Conservation (phyloP, 1,140 invertebrate species). For the Venustaconcha ellipsiformis region DNA sequence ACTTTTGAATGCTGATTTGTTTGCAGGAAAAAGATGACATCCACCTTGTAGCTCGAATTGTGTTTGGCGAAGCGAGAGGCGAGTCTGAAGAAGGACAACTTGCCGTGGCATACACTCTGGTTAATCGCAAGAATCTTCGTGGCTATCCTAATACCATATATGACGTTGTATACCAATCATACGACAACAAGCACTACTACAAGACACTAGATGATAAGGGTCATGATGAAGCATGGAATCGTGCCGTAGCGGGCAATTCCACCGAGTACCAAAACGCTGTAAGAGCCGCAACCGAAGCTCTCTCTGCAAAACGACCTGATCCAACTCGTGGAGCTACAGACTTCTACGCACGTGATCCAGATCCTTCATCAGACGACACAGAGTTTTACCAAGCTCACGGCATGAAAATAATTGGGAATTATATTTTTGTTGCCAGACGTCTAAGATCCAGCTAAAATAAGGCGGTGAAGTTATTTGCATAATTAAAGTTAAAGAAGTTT, state of each 20-base stretch:
- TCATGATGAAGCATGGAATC: neutral
- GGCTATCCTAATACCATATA: neutral
- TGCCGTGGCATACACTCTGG: constrained; percentile 9
- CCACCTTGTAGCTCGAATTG: neutral
- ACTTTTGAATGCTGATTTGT: too few species aligned
- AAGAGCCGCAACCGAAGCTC: constrained; percentile 1
- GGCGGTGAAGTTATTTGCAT: too few species aligned
- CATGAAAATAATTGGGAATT: neutral
- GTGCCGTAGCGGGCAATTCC: neutral
- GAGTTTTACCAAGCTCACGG: neutral
- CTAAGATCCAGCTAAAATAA: too few species aligned
- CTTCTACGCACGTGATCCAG: neutral
- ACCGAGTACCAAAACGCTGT: neutral
- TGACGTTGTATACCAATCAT: neutral
- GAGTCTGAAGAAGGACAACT: constrained; percentile 1
- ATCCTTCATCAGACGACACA: neutral
- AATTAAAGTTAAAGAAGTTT: too few species aligned
- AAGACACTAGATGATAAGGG: neutral
- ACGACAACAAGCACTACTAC: neutral
- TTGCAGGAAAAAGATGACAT: neutral
- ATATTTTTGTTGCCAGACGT: constrained; percentile 1
- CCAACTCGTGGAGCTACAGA: neutral
- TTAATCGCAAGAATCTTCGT: neutral
- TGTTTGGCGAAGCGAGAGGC: constrained; percentile 8
- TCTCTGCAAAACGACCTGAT: neutral